A percentile compares a stretch with the other conserved stretches of the same genome.
These are phyloP conservation scores for Phoebastria nigripes DNA, from an alignment of 2,797 vertebrate genomes.

Conservation along the genomic window DNA sequence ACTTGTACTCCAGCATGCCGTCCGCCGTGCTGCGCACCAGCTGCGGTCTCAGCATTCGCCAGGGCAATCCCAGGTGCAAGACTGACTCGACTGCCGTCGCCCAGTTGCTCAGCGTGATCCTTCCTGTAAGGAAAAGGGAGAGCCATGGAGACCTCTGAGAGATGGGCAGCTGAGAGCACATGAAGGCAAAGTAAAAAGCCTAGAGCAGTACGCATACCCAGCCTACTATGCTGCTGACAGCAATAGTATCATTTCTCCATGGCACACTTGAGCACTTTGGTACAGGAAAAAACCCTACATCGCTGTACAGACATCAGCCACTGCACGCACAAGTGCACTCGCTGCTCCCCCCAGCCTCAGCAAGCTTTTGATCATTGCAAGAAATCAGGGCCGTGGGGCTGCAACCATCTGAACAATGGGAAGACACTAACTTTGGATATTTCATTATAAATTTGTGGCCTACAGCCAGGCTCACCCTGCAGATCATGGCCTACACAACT, in stretches of 20 bases:
- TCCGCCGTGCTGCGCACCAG: slow-evolving; percentile 72
- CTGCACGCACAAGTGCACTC: not conserved
- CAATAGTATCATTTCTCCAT: not conserved
- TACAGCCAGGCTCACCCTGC: not conserved
- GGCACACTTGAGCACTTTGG: not conserved
- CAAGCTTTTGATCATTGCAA: not conserved
- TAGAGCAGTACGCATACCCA: not conserved
- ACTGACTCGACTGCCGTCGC: slow-evolving; percentile 82
- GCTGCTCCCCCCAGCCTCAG: not conserved
- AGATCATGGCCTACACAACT: not conserved
- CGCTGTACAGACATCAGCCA: not conserved
- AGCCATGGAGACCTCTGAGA: not conserved
- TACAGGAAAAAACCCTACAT: not conserved
- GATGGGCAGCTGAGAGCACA: fast-evolving
- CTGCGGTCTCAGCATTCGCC: slow-evolving; percentile 87
- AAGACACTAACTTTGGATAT: not conserved
- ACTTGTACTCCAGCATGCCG: slow-evolving; percentile 80
- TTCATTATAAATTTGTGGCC: not conserved
- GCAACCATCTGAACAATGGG: not conserved
- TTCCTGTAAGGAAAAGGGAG: slow-evolving; percentile 69
- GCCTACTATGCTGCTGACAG: not conserved
- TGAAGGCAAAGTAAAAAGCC: not conserved
- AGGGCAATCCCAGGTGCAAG: slow-evolving; percentile 85
- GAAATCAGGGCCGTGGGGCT: not conserved
- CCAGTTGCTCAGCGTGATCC: slow-evolving; percentile 85